Percentiles rank a stretch among this genome's conserved stretches.
Evolutionary conservation across 2,113 vertebrate genomes (phyloP).

Genomic region (Triplophysa rosa): DNA sequence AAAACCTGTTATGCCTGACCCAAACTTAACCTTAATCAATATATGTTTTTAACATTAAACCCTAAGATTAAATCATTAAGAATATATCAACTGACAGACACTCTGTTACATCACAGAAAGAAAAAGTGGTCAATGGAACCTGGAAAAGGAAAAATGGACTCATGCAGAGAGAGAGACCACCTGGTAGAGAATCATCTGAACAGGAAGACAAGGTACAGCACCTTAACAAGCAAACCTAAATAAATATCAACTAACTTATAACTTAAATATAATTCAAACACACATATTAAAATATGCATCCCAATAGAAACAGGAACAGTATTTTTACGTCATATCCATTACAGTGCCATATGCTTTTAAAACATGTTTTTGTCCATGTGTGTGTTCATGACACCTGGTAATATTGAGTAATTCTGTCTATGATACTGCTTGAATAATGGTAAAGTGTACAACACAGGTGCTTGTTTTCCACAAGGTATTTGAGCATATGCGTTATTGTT

Average conservation of each 20-base stretch:
- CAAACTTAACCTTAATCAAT: not conserved
- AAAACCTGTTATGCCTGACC: not conserved
- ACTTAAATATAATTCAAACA: no score
- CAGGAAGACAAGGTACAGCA: conserved; percentile 62
- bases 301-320: not conserved
- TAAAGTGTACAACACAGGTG: conserved; percentile 7
- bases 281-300: no score
- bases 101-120: conserved; percentile 53
- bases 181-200: conserved; percentile 71
- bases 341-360: not conserved
- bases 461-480: not conserved
- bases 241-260: not conserved
- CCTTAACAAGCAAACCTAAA: not conserved
- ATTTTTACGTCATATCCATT: not conserved
- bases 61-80: not conserved
- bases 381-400: not conserved
- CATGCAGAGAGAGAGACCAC: conserved; percentile 70
- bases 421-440: not conserved
- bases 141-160: conserved; percentile 74
- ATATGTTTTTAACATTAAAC: not conserved
- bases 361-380: not conserved
- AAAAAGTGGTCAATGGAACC: conserved; percentile 54
- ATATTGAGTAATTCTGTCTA: not conserved
- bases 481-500: not conserved
- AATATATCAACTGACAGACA: not conserved